Percentiles rank a stretch among this genome's conserved stretches.
Conservation (phyloP, 2,113 vertebrate species). For the Rhadina sibilatrix region DNA sequence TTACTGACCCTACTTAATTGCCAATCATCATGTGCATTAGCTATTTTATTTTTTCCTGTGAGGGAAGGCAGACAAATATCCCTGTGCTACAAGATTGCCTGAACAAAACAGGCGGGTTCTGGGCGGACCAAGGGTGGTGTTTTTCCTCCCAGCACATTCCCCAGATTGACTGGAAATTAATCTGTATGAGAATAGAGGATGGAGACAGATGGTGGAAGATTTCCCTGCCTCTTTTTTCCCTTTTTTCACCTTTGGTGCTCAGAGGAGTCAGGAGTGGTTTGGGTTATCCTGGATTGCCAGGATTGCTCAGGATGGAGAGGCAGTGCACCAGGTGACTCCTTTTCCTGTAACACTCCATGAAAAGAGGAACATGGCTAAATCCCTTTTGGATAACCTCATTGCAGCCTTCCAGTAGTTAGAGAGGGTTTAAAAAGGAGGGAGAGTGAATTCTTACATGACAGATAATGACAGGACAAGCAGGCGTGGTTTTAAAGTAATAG, state of each 20-base stretch:
- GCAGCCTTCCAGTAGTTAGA: background rate
- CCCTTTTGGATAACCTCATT: fast-evolving
- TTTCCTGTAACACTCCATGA: background rate
- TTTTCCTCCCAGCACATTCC: background rate
- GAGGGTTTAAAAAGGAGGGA: background rate
- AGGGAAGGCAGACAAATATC: background rate
- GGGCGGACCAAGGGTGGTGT: background rate
- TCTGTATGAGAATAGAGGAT: fast-evolving
- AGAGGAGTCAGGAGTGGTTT: background rate
- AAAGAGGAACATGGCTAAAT: background rate
- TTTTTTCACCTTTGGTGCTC: background rate
- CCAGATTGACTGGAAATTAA: background rate
- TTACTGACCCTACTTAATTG: background rate
- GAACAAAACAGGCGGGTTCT: background rate
- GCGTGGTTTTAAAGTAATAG: background rate
- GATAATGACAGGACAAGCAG: background rate
- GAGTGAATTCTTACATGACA: background rate
- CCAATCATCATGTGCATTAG: background rate
- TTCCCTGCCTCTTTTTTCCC: background rate
- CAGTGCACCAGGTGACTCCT: fast-evolving
- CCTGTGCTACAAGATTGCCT: background rate
- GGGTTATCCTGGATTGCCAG: background rate
- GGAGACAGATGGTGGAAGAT: background rate
- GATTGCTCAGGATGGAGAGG: background rate
- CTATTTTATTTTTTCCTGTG: background rate